Evolutionary conservation across 2,888 invertebrate genomes (phyloP), one percentile per base, ranked within the genome.

Genomic region (Lycocerus yunnanus): DNA sequence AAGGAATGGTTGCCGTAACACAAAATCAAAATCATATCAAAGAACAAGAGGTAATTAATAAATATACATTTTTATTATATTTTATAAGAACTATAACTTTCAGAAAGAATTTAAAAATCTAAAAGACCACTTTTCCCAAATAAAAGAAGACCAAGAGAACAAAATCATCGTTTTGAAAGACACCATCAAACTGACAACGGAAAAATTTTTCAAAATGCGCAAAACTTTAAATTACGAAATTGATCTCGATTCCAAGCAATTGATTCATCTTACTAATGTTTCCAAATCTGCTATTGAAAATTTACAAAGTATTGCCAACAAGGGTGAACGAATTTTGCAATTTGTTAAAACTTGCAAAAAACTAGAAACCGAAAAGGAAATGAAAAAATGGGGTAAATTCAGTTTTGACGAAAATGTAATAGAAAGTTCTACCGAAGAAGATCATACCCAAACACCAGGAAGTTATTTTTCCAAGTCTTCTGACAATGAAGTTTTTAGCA

Each of bases 351-450:
- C 89, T n/a, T 91, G 91, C 77, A 84, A 89, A 58, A 90, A 90
- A 83, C 89, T 88, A 80, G 90, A 91, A 85, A 90, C 89, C 0
- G 88, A 88, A 76, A 85, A 87, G 13, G 90, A 91, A 83, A 89
- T 89, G 15, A 76, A 88, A 63, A 88, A 88, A 1, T 89, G 74
- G 69, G 61, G 15, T 13, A 27, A 20, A 63, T n/a, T n/a, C 8
- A n/a, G 5, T 8, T 43, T 2, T n/a, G 43, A n/a, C n/a, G 43
- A 43, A n/a, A 43, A n/a, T n/a, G 5, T n/a, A 1, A n/a, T 6
- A n/a, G n/a, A 43, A 5, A n/a, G 5, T n/a, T 43, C 43, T n/a
- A n/a, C 0, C 5, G 43, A 43, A 43, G n/a, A 43, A 6, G 43
- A n/a, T 0, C n/a, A n/a, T 13, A 6, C 43, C n/a, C 43, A n/a